Base-by-base conservation (phyloP, 2,113 vertebrate genomes). In the Muscicapa adusta region DNA sequence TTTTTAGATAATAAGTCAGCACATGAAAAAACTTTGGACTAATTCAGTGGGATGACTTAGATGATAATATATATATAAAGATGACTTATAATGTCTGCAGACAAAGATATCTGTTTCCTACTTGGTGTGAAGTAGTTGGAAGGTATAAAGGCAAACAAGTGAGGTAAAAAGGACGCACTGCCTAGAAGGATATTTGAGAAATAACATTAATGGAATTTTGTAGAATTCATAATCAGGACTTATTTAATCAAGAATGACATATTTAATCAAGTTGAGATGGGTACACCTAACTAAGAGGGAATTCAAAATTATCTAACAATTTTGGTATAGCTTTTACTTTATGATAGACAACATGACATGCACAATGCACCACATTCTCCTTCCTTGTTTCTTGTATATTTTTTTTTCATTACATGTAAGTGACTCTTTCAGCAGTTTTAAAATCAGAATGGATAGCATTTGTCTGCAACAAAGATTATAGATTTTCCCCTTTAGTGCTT, bases 81-180 rank as follows among this genome's bases (percentile, higher is more conserved):
- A 3, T 54, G 34, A 70, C 19, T 56, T 31, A 8, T 34, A 85
- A 54, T 17, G 33, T 70, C 31, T 89, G 25, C 38, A 73, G 42
- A 38, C 15, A 58, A 54, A 23, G 5, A 6, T 29, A 45, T 38
- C 38, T 42, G 1, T 62, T 65, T 82, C 40, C 62, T 75, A 40
- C 16, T 47, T 79, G 15, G 4, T 26, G 6, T 45, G 62, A 85
- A 82, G 33, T 66, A 62, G 16, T 38, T 33, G 33, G 38, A 68
- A 0, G 8, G 4, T 36, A 14, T 28, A 83, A 29, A 65, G 50
- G 7, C 16, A 82, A 75, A 67, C 2, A 29, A 48, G 12, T 43
- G 17, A 54, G 11, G 3, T 10, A 40, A 36, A 85, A 83, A 48
- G 18, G 12, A 48, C 0, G 0, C 6, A 14, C 61, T 82, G 18